Evolutionary conservation across 2,797 vertebrate genomes (phyloP).

Genomic region (Parotocinclus haroldoi): DNA sequence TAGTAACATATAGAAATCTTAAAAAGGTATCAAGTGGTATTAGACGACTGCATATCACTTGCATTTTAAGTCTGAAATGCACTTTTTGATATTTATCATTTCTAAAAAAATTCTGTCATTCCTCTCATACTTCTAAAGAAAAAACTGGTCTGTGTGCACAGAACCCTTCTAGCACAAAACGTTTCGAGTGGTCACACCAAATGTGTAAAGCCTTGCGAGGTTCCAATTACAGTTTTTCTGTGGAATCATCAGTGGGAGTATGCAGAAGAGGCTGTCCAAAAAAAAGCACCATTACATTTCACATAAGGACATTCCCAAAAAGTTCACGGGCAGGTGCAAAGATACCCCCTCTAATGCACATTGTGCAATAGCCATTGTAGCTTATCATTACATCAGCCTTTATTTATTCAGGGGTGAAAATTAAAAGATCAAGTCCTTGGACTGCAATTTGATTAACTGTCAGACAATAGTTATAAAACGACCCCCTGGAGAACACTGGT

Average conservation of each 20-base stretch:
- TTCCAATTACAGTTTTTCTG: slow-evolving; percentile 33
- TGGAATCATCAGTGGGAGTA: slow-evolving; percentile 13
- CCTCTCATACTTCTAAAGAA: neutral
- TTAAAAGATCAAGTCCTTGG: neutral
- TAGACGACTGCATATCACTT: too few relatives aligned
- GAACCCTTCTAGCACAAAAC: slow-evolving; percentile 20
- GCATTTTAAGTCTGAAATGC: too few relatives aligned
- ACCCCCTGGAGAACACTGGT: neutral
- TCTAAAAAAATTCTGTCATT: neutral
- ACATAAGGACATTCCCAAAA: too few relatives aligned
- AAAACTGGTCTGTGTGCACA: slow-evolving; percentile 11
- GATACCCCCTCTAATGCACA: slow-evolving; percentile 8
- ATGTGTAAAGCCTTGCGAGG: slow-evolving; percentile 37
- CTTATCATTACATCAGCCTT: neutral
- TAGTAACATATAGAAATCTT: too few relatives aligned
- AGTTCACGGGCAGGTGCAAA: slow-evolving; percentile 16
- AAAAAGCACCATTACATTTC: slow-evolving; percentile 33
- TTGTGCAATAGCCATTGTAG: slow-evolving; percentile 3
- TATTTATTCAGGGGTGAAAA: slow-evolving; percentile 20
- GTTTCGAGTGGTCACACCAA: slow-evolving; percentile 35
- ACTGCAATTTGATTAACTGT: too few relatives aligned
- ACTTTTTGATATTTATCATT: neutral
- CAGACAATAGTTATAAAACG: too few relatives aligned
- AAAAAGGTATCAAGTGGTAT: too few relatives aligned
- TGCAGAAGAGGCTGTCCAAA: slow-evolving; percentile 27